Evolutionary conservation across 2,797 vertebrate genomes (phyloP).

Genomic region (Tiaroga cobitis): DNA sequence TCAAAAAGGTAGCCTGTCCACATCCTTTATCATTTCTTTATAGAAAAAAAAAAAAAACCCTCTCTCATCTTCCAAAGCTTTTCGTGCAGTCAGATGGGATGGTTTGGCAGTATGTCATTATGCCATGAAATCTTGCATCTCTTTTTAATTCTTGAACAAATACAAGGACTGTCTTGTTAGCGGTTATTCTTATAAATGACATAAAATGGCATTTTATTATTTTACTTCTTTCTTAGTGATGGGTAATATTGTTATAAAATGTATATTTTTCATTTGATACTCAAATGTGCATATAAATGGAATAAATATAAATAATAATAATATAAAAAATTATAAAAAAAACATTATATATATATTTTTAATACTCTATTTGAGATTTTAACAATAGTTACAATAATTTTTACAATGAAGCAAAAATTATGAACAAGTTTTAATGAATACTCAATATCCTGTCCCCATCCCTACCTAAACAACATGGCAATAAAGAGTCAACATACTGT

Average conservation of each 20-base stretch:
- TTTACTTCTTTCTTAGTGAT: too few relatives aligned
- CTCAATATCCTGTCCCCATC: background rate
- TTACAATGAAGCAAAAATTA: background rate
- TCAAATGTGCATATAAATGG: background rate
- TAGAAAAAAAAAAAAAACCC: background rate
- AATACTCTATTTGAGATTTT: background rate
- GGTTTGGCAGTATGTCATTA: constrained; percentile 28
- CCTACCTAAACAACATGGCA: background rate
- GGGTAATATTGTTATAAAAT: background rate
- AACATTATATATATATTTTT: too few relatives aligned
- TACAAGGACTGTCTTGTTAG: background rate
- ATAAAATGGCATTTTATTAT: too few relatives aligned
- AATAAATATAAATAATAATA: background rate
- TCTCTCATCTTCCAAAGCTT: background rate
- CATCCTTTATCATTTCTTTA: background rate
- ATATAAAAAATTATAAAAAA: background rate
- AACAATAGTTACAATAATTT: background rate
- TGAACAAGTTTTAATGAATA: too few relatives aligned
- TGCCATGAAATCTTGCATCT: background rate
- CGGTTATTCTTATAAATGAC: background rate
- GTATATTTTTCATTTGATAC: background rate
- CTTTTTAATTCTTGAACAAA: background rate
- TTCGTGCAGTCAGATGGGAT: constrained; percentile 17
- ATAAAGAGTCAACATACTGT: background rate
- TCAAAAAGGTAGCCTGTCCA: constrained; percentile 84